Percentiles rank a stretch among this genome's conserved stretches.
phyloP scores from a whole-genome alignment of 2,888 invertebrate genomes.

The Teinopalpus imperialis region DNA sequence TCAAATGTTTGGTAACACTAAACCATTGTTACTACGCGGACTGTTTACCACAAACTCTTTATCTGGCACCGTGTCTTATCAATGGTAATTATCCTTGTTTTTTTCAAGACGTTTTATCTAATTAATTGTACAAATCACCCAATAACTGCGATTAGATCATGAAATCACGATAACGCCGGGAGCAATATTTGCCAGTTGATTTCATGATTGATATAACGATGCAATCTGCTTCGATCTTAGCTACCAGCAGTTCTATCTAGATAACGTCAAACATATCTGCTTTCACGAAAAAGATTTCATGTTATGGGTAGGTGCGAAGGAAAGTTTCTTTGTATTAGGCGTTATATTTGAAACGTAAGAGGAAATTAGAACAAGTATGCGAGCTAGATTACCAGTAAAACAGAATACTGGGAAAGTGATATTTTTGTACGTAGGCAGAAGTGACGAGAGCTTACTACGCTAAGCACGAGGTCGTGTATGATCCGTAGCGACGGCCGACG shows the following conservation, averaged over 20 bases:
- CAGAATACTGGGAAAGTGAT: constrained; percentile 56
- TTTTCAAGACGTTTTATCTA: constrained; percentile 10
- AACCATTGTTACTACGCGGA: constrained; percentile 19
- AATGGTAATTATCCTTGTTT: constrained; percentile 1
- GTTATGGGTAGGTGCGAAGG: too few species aligned
- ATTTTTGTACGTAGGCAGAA: constrained; percentile 47
- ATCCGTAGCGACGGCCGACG: constrained; percentile 25
- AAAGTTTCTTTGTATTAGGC: constrained; percentile 4
- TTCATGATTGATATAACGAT: background rate
- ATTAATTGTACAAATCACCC: constrained; percentile 7
- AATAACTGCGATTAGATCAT: constrained; percentile 9
- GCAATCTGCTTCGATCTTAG: constrained; percentile 8
- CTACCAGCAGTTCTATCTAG: constrained; percentile 1
- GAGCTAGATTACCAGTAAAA: constrained; percentile 43
- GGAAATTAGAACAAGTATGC: constrained; percentile 39
- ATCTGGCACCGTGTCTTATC: constrained; percentile 17
- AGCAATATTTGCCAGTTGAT: background rate
- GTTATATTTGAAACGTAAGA: constrained; percentile 30
- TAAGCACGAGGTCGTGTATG: constrained; percentile 35
- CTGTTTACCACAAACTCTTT: constrained; percentile 10
- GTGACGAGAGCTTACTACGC: constrained; percentile 40
- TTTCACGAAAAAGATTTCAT: background rate
- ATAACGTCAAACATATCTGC: background rate
- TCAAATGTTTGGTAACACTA: constrained; percentile 9
- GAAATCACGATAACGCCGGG: constrained; percentile 8